These are phyloP conservation scores for Ploceus nigricollis DNA, from an alignment of 2,113 vertebrate genomes.

Conservation along the genomic window DNA sequence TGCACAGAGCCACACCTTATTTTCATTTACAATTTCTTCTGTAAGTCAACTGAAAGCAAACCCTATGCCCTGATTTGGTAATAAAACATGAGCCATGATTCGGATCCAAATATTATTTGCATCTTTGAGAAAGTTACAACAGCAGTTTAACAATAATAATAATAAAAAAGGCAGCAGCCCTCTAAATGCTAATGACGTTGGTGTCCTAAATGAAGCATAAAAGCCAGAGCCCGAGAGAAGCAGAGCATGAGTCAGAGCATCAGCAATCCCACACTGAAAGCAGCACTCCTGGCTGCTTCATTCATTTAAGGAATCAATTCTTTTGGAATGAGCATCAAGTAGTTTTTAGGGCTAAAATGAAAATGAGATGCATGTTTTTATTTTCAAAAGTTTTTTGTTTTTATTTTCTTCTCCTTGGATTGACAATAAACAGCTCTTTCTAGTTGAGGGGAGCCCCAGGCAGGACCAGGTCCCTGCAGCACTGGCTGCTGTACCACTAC, in stretches of 20 bases:
- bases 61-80: background rate
- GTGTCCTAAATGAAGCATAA: constrained; percentile 32
- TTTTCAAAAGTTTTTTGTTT: background rate
- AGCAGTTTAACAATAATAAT: background rate
- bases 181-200: background rate
- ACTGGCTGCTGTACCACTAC: background rate
- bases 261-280: background rate
- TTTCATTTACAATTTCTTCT: background rate
- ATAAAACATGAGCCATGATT: background rate
- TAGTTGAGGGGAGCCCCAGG: background rate
- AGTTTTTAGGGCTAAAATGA: constrained; percentile 4
- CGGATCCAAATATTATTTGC: background rate
- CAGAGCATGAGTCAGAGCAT: constrained; percentile 2
- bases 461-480: background rate
- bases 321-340: background rate
- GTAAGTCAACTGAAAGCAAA: background rate
- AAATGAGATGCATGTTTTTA: background rate
- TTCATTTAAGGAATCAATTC: constrained; percentile 42
- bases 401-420: background rate
- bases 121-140: background rate
- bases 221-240: background rate
- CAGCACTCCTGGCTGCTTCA: background rate
- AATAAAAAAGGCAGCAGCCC: background rate
- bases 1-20: background rate
- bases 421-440: background rate